phyloP scores from a whole-genome alignment of 2,888 invertebrate species.

The Polydesmus complanatus region DNA sequence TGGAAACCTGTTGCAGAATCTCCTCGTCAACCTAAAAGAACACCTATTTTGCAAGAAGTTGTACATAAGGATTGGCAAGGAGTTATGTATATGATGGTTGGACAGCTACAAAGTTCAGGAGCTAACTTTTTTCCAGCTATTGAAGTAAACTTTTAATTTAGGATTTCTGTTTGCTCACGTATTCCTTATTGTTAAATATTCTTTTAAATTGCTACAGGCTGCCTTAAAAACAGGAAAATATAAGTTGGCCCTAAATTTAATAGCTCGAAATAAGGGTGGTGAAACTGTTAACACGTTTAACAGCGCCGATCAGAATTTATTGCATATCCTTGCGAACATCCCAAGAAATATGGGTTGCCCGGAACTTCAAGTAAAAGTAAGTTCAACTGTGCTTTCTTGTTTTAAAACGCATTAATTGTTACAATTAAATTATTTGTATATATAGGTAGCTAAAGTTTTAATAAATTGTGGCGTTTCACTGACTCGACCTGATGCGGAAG shows the following conservation, averaged over 20 bases:
- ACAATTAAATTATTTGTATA: slow-evolving; percentile 13
- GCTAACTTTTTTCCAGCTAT: slow-evolving; percentile 30
- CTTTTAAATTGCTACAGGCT: slow-evolving; percentile 26
- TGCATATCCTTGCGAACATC: slow-evolving; percentile 32
- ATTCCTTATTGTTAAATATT: slow-evolving; percentile 4
- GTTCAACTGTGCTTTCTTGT: no score
- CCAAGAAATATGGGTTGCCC: slow-evolving; percentile 20
- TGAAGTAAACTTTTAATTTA: slow-evolving; percentile 25
- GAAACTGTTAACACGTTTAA: slow-evolving; percentile 25
- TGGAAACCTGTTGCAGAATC: slow-evolving; percentile 27
- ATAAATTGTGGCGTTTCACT: slow-evolving; percentile 30
- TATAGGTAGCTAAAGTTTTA: slow-evolving; percentile 30
- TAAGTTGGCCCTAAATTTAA: slow-evolving; percentile 33
- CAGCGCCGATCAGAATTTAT: slow-evolving; percentile 29
- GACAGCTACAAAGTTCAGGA: slow-evolving; percentile 29
- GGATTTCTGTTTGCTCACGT: background rate
- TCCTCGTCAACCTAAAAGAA: slow-evolving; percentile 11
- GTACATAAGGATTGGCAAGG: slow-evolving; percentile 36
- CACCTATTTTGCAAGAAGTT: slow-evolving; percentile 26
- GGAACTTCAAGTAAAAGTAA: slow-evolving; percentile 22
- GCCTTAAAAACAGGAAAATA: slow-evolving; percentile 33
- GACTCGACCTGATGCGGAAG: slow-evolving; percentile 28
- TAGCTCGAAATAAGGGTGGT: slow-evolving; percentile 27
- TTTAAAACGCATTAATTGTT: slow-evolving; percentile 1
- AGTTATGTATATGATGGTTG: slow-evolving; percentile 36